Conservation (phyloP, 1,140 invertebrate species). For the Linepithema humile region DNA sequence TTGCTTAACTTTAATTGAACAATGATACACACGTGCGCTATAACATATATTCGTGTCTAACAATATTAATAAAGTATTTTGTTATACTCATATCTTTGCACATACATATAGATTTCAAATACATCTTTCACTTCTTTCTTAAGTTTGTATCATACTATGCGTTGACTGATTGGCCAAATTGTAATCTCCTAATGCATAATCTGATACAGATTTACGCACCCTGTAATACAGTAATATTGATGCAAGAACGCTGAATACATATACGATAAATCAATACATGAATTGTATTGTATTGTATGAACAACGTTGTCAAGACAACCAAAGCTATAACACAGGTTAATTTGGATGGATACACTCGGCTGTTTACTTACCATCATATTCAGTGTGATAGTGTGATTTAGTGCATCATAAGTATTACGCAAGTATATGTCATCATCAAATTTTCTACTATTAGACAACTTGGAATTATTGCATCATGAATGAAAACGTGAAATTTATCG, state of each 20-base stretch:
- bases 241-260: not conserved
- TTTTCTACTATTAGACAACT: no score
- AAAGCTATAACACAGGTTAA: not conserved
- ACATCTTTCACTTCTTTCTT: not conserved
- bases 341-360: not conserved
- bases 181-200: no score
- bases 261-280: not conserved
- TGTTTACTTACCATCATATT: no score
- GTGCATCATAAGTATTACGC: not conserved
- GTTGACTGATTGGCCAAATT: no score
- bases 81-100: slow-evolving; percentile 6
- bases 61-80: slow-evolving; percentile 41
- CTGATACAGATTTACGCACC: no score
- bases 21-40: not conserved
- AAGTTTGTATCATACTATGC: no score
- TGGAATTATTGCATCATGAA: slow-evolving; percentile 83
- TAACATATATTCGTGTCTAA: not conserved
- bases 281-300: not conserved
- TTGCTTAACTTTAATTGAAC: slow-evolving; percentile 1
- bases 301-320: slow-evolving; percentile 30
- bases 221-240: no score
- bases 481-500: slow-evolving; percentile 92
- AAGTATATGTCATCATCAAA: not conserved
- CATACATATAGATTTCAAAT: no score
- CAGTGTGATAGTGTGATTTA: not conserved